Evolutionary conservation across 1,140 invertebrate genomes (phyloP), one percentile per base, ranked within the genome.

Genomic region (Cydia splendana): DNA sequence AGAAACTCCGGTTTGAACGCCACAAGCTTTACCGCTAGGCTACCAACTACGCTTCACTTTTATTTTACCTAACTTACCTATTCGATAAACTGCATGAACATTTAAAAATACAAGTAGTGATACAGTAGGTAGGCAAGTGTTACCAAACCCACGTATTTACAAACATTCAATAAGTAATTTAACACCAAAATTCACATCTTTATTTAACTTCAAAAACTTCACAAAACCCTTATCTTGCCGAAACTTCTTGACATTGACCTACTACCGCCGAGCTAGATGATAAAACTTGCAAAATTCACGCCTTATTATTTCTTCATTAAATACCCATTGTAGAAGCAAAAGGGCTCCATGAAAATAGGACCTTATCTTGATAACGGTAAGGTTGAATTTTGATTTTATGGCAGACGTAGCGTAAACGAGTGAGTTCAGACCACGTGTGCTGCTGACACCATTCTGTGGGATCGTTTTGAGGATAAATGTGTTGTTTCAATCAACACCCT

Each of bases 401-500:
- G 5, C 6, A 18, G 51, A 6, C 4, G 51, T 62, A 62, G 20
- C 7, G 57, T 24, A 62, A 24, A 62, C 10, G 57, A 24, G 38
- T 42, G 67, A 9, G 18, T 42, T 42, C 7, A 24, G 6, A 42
- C 34, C 67, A 71, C 38, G 67, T 69, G 65, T 71, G 57, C 57
- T 9, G 30, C 67, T 71, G 38, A 71, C 34, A 71, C 67, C 67
- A 38, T 71, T 71, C 34, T 71, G 65, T 67, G 65, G 28, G n/a
- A 69, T n/a, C 34, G 34, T 71, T 18, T 71, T 34, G n/a, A 38
- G 10, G 34, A 38, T 38, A 20, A 42, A 42, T 71, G 67, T 18
- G 67, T 38, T 71, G 15, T 71, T 38, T 71, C 67, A 5, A 71
- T 71, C 67, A 10, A 42, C 67, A 71, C 67, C 67, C 9, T 10